phyloP scores from a whole-genome alignment of 2,888 invertebrate genomes.

The Thymelicus sylvestris region DNA sequence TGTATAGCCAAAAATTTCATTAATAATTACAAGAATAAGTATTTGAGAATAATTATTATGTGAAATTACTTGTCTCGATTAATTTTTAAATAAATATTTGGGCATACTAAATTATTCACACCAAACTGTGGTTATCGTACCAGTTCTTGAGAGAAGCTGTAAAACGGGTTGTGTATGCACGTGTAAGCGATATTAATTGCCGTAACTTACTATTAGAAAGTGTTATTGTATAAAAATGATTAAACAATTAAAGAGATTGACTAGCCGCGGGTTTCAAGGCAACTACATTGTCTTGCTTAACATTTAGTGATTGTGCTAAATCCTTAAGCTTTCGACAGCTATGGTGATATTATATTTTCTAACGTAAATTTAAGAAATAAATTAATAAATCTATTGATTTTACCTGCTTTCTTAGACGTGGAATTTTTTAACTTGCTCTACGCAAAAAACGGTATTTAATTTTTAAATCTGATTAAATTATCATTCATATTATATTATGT shows the following conservation, averaged over 20 bases:
- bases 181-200: constrained; percentile 37
- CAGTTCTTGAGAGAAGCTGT: constrained; percentile 9
- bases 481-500: no score
- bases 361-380: no score
- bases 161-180: constrained; percentile 22
- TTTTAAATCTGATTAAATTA: no score
- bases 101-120: background rate
- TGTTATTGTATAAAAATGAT: constrained; percentile 37
- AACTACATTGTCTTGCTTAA: constrained; percentile 25
- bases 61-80: no score
- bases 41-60: no score
- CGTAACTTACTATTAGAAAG: constrained; percentile 43
- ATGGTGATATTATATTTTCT: background rate
- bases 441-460: no score
- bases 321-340: constrained; percentile 20
- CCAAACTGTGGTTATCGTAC: constrained; percentile 12
- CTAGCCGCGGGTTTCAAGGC: constrained; percentile 31
- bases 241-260: constrained; percentile 30
- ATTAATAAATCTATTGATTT: no score
- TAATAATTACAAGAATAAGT: no score
- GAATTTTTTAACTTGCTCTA: no score
- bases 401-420: no score
- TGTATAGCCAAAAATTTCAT: no score
- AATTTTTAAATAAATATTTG: background rate
- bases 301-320: constrained; percentile 24